Evolutionary conservation across 2,888 invertebrate genomes (phyloP).

Genomic region (Physocephala rufipes): DNA sequence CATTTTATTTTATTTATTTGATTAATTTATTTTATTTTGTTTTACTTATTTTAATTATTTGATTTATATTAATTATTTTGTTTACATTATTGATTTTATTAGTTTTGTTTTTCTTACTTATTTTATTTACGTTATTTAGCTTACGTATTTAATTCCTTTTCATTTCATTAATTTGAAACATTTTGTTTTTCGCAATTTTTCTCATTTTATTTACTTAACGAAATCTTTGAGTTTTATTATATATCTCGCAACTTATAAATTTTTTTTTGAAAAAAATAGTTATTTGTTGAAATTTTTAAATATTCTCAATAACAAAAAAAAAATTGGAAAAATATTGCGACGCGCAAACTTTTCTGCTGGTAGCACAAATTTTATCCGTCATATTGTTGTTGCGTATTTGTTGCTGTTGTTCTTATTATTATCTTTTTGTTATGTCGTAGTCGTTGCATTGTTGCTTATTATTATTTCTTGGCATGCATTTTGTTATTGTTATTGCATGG

Average conservation of each 20-base stretch:
- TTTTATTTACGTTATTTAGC: no score
- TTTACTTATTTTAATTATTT: background rate
- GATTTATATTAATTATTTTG: no score
- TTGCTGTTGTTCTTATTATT: background rate
- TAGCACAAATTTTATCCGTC: no score
- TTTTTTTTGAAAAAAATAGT: no score
- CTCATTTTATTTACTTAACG: background rate
- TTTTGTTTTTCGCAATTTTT: no score
- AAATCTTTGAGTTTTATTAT: background rate
- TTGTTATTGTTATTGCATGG: background rate
- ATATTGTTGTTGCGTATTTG: background rate
- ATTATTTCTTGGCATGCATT: background rate
- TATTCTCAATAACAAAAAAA: background rate
- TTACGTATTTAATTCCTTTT: no score
- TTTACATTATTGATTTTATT: constrained; percentile 11
- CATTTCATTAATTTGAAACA: no score
- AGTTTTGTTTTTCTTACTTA: no score
- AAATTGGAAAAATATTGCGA: no score
- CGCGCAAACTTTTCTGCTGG: background rate
- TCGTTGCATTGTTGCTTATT: background rate
- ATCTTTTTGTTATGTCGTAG: constrained; percentile 1
- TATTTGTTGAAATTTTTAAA: no score
- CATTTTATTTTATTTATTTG: background rate
- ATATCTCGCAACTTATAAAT: no score
- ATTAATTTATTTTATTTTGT: background rate